A percentile compares a stretch with the other conserved stretches of the same genome.
Evolutionary conservation across 2,113 vertebrate genomes (phyloP).

Genomic region (Anolis carolinensis): DNA sequence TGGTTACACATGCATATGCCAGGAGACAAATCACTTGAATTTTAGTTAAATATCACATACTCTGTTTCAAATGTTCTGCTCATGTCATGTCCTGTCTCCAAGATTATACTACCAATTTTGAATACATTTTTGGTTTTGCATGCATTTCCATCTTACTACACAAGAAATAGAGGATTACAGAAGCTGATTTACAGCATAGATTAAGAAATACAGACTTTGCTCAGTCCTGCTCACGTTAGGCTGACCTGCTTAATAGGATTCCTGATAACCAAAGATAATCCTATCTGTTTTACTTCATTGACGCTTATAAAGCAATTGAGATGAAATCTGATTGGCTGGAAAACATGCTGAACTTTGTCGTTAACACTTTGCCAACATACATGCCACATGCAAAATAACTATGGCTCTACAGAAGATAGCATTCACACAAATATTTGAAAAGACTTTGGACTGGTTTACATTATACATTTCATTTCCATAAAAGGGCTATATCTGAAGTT

Average conservation of each 20-base stretch:
- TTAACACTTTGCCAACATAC: not conserved
- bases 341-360: not conserved
- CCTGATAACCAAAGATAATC: slow-evolving; percentile 7
- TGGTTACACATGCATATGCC: not conserved
- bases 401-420: not conserved
- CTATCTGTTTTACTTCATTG: slow-evolving; percentile 2
- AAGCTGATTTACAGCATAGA: not conserved
- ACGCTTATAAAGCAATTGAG: slow-evolving; percentile 1
- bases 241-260: slow-evolving; percentile 3
- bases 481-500: not conserved
- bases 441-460: not conserved
- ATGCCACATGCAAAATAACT: not conserved
- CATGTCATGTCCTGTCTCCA: not conserved
- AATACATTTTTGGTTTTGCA: not conserved
- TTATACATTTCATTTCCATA: not conserved
- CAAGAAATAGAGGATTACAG: not conserved
- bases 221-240: not conserved
- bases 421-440: not conserved
- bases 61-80: not conserved
- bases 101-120: slow-evolving; percentile 3
- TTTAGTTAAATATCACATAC: not conserved
- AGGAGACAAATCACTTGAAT: not conserved
- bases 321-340: not conserved
- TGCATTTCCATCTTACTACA: not conserved
- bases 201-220: not conserved